These are phyloP conservation scores for Chaetops frenatus DNA, from an alignment of 2,113 vertebrate species.

Conservation along the genomic window DNA sequence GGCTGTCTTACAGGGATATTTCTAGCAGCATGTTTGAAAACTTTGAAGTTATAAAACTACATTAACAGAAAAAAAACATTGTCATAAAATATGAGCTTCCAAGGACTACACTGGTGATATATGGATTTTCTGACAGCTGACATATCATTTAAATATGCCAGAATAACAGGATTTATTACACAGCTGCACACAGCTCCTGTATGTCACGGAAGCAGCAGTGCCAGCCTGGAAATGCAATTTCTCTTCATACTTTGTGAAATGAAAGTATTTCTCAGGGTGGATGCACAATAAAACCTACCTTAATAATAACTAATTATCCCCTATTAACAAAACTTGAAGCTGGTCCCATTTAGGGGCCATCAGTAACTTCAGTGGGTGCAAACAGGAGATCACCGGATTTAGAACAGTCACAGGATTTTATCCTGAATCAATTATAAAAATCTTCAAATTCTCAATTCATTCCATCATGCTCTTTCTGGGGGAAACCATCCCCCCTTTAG, in stretches of 20 bases:
- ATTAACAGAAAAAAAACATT: not conserved
- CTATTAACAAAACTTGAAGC: not conserved
- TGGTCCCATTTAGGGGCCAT: not conserved
- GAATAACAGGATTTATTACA: not conserved
- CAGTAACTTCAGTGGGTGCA: not conserved
- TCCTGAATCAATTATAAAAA: not conserved
- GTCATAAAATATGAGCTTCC: not conserved
- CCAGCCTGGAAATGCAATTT: not conserved
- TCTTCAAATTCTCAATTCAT: not conserved
- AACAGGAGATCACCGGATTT: not conserved
- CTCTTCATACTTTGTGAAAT: not conserved
- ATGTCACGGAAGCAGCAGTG: not conserved
- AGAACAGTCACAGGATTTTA: not conserved
- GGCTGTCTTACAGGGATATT: not conserved
- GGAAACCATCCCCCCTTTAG: not conserved
- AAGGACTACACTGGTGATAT: not conserved
- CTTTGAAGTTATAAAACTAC: not conserved
- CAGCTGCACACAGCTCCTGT: not conserved
- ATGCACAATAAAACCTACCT: not conserved
- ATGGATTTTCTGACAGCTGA: not conserved
- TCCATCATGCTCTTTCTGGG: not conserved
- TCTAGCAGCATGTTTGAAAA: not conserved
- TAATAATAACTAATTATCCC: not conserved
- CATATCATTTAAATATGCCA: not conserved
- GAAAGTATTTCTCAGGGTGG: not conserved